phyloP scores from a whole-genome alignment of 2,888 invertebrate species.

The Ischnus inquisitorius region DNA sequence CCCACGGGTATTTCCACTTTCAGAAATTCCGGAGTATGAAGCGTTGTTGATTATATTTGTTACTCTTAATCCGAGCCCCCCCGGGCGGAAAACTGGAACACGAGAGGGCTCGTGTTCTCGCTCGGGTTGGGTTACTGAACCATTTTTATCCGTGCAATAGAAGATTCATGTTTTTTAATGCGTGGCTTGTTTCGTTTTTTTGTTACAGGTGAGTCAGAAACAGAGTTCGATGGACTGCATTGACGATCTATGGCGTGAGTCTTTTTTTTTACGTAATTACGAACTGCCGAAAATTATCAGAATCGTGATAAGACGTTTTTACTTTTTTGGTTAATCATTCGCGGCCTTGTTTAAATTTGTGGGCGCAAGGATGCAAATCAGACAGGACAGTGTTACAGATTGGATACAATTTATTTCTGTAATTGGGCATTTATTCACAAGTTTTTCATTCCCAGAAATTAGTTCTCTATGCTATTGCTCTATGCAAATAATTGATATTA shows the following conservation, averaged over 20 bases:
- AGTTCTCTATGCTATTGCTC: no score
- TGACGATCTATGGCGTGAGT: slow-evolving; percentile 34
- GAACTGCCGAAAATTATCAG: no score
- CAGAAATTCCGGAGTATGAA: slow-evolving; percentile 25
- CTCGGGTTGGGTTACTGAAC: background rate
- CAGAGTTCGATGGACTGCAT: slow-evolving; percentile 4
- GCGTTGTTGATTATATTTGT: slow-evolving; percentile 25
- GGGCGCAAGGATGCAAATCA: no score
- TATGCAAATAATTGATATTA: no score
- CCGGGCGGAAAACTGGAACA: slow-evolving; percentile 7
- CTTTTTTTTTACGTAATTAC: background rate
- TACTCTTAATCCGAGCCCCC: slow-evolving; percentile 15
- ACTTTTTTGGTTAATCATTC: no score
- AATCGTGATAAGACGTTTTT: no score
- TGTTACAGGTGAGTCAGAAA: slow-evolving; percentile 69
- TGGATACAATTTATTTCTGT: no score
- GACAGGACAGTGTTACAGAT: no score
- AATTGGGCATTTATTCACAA: no score
- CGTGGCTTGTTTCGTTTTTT: slow-evolving; percentile 36
- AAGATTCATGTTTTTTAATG: background rate
- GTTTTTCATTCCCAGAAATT: no score
- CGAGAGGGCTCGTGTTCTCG: background rate
- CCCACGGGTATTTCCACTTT: slow-evolving; percentile 38
- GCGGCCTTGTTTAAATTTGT: no score
- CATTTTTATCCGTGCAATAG: background rate